These are phyloP conservation scores for Drosophila phalerata DNA, from an alignment of 2,888 invertebrate species.

Conservation along the genomic window DNA sequence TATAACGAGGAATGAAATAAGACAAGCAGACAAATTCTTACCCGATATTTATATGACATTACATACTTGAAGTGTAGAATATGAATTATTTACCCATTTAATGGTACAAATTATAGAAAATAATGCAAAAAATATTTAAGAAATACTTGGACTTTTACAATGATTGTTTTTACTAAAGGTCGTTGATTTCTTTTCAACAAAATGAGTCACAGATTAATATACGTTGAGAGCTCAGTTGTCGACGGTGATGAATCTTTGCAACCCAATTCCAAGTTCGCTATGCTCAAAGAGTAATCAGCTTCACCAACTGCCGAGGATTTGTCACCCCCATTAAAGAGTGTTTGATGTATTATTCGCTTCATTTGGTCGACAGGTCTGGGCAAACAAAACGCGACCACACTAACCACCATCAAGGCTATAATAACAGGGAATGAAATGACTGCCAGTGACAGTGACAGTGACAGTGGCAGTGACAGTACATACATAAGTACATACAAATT, in stretches of 20 bases:
- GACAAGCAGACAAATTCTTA: neutral
- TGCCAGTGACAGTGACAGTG: slow-evolving; percentile 64
- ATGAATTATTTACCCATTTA: neutral
- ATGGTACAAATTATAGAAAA: neutral
- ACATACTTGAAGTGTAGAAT: no score
- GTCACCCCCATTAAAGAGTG: slow-evolving; percentile 85
- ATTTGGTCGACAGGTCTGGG: slow-evolving; percentile 86
- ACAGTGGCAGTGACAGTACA: slow-evolving; percentile 57
- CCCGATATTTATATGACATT: neutral
- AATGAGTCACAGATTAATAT: slow-evolving; percentile 47
- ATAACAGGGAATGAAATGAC: slow-evolving; percentile 40
- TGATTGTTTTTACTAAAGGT: slow-evolving; percentile 11
- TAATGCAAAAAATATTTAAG: neutral
- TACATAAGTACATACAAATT: slow-evolving; percentile 55
- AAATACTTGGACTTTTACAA: neutral
- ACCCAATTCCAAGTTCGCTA: slow-evolving; percentile 16
- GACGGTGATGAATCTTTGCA: slow-evolving; percentile 4
- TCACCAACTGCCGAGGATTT: slow-evolving; percentile 84
- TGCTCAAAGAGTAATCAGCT: slow-evolving; percentile 83
- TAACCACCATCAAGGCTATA: slow-evolving; percentile 46
- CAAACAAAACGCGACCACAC: slow-evolving; percentile 81
- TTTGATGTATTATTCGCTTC: slow-evolving; percentile 86
- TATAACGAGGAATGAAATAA: no score
- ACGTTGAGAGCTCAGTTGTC: slow-evolving; percentile 20
- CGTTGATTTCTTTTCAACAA: slow-evolving; percentile 57